Conservation (phyloP, 1,140 invertebrate genomes). For the Panonychus citri region DNA sequence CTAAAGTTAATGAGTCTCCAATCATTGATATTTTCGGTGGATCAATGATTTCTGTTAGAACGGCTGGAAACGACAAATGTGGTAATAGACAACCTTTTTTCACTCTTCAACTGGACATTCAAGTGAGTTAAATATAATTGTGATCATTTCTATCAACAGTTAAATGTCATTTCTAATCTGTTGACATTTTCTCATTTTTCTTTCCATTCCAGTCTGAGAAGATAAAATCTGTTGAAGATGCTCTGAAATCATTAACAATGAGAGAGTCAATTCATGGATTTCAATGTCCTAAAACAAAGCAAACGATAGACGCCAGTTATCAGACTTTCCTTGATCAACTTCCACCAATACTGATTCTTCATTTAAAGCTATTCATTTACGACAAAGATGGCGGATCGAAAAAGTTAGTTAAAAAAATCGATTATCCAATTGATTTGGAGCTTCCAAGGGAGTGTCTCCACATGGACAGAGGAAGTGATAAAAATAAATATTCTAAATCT, state of each 20-base stretch:
- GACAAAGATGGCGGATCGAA: slow-evolving; percentile 58
- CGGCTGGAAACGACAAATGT: slow-evolving; percentile 44
- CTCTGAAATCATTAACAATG: slow-evolving; percentile 54
- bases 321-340: slow-evolving; percentile 41
- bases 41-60: slow-evolving; percentile 54
- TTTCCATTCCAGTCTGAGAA: slow-evolving; percentile 37
- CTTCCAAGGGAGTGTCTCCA: slow-evolving; percentile 43
- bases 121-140: slow-evolving; percentile 32
- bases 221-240: slow-evolving; percentile 41
- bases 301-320: slow-evolving; percentile 31
- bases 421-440: slow-evolving; percentile 67
- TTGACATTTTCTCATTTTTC: background rate
- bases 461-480: slow-evolving; percentile 22
- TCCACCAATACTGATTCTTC: slow-evolving; percentile 60
- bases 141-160: background rate
- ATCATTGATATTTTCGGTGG: slow-evolving; percentile 78
- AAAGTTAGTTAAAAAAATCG: slow-evolving; percentile 68
- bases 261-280: slow-evolving; percentile 62
- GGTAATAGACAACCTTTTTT: slow-evolving; percentile 68
- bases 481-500: slow-evolving; percentile 33
- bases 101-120: slow-evolving; percentile 74
- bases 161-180: background rate
- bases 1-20: slow-evolving; percentile 56
- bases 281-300: slow-evolving; percentile 49
- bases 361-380: slow-evolving; percentile 51